phyloP scores from a whole-genome alignment of 2,797 vertebrate genomes.

The Rhyacichthys aspro region DNA sequence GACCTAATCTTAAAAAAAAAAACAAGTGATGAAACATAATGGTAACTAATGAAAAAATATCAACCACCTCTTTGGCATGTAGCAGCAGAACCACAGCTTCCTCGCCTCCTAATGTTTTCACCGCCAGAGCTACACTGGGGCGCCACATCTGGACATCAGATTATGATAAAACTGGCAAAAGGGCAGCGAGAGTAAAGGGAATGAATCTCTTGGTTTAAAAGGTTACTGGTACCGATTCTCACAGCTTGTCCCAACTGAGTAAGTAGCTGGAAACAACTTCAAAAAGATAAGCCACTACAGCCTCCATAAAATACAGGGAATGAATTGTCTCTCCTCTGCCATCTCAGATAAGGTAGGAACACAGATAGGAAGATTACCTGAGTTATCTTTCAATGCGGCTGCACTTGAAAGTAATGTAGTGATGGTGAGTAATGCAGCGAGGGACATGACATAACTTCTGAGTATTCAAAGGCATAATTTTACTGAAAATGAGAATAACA shows the following conservation, averaged over 20 bases:
- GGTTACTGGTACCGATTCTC: conserved; percentile 37
- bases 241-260: conserved; percentile 34
- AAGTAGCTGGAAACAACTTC: conserved; percentile 60
- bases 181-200: conserved; percentile 43
- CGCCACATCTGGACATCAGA: conserved; percentile 72
- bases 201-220: conserved; percentile 63
- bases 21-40: background rate
- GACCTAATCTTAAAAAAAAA: no score
- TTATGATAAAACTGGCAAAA: conserved; percentile 65
- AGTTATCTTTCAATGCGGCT: conserved; percentile 57
- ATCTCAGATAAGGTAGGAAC: conserved; percentile 53
- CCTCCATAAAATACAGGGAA: conserved; percentile 53
- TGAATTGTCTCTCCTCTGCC: conserved; percentile 36
- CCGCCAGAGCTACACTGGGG: conserved; percentile 48
- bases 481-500: conserved; percentile 8
- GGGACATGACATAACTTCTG: conserved; percentile 5
- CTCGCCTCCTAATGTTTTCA: conserved; percentile 38
- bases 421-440: conserved; percentile 12
- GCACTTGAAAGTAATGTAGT: conserved; percentile 53
- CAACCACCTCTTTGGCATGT: background rate
- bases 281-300: conserved; percentile 61
- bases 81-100: conserved; percentile 43
- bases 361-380: conserved; percentile 55
- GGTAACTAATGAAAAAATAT: background rate
- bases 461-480: conserved; percentile 14